These are phyloP conservation scores for Entomyzon cyanotis DNA, from an alignment of 2,113 vertebrate genomes.

Conservation along the genomic window DNA sequence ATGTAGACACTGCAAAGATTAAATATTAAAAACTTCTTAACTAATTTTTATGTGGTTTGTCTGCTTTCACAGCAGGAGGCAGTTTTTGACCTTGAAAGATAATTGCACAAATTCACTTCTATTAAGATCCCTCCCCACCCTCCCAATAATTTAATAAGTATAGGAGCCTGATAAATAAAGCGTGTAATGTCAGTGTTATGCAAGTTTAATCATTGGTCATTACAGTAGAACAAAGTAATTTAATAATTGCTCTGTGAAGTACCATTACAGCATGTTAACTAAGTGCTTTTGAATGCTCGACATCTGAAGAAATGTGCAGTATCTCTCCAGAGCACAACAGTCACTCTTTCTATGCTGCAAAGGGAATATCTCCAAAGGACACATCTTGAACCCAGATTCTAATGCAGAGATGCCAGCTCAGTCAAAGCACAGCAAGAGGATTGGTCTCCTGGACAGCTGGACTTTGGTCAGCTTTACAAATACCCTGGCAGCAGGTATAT, in stretches of 20 bases:
- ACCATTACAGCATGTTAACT: conserved; percentile 10
- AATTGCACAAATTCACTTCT: not conserved
- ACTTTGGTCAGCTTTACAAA: not conserved
- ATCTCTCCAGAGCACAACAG: not conserved
- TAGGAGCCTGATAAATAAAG: conserved; percentile 17
- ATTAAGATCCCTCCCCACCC: not conserved
- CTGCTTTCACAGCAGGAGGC: not conserved
- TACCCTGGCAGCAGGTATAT: not conserved
- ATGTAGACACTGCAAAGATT: not conserved
- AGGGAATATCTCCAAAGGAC: not conserved
- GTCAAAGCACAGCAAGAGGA: not conserved
- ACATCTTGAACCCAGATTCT: not conserved
- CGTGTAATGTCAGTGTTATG: conserved; percentile 7
- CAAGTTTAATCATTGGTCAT: conserved; percentile 37
- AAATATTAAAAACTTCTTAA: not conserved
- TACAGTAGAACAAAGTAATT: conserved; percentile 48
- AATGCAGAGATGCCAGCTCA: not conserved
- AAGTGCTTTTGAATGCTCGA: not conserved
- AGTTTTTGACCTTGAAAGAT: conserved; percentile 47
- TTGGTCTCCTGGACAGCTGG: not conserved
- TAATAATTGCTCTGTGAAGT: conserved; percentile 43
- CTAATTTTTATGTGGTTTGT: not conserved
- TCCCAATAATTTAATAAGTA: conserved; percentile 34
- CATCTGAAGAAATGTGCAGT: not conserved
- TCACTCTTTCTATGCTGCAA: not conserved